Base-by-base conservation (phyloP, 2,113 vertebrate species). In the Percina caprodes region DNA sequence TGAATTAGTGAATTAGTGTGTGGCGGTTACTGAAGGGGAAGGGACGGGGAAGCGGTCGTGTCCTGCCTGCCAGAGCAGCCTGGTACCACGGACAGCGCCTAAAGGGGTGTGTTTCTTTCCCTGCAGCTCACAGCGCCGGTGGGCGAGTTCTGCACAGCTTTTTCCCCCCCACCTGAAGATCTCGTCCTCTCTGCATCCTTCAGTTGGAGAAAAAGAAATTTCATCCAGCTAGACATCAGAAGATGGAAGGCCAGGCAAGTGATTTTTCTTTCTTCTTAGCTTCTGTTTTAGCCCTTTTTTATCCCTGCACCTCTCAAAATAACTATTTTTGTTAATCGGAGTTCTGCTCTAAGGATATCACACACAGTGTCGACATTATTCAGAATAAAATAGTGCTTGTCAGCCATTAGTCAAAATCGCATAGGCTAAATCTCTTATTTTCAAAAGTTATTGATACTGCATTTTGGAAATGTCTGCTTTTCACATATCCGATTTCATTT, bases 161-260 rank as follows among this genome's bases (percentile, higher is more conserved):
- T 14, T 12, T 8, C 23, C 69, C 59, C 56, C 30, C 52, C 86
- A 82, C 68, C 82, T 73, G 88, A 80, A 80, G 58, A 67, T 77
- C 71, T 61, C 23, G 69, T 61, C 23, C 24, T 19, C 15, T 21
- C 74, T 51, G 35, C 26, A 23, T 3, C 54, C 23, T 1, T 23
- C 49, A 24, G 3, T 5, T 39, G 15, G 67, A 42, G 61, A 30
- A 3, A n/a, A 70, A 52, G 2, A 33, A 0, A 2, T 5, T 0
- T 63, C 62, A 1, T 1, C 13, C 61, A 18, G 39, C 15, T 5
- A 9, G 2, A 6, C 3, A 15, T 16, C 1, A 48, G 76, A 93
- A 80, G 39, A 95, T 95, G 94, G 94, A 93, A 65, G 88, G 72
- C 1, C 85, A 94, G 92, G 94, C 67, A 63, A 90, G 93, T 88